Evolutionary conservation across 2,797 vertebrate species (phyloP), one percentile per base, ranked within the genome.

Genomic region (Margarornis squamiger): DNA sequence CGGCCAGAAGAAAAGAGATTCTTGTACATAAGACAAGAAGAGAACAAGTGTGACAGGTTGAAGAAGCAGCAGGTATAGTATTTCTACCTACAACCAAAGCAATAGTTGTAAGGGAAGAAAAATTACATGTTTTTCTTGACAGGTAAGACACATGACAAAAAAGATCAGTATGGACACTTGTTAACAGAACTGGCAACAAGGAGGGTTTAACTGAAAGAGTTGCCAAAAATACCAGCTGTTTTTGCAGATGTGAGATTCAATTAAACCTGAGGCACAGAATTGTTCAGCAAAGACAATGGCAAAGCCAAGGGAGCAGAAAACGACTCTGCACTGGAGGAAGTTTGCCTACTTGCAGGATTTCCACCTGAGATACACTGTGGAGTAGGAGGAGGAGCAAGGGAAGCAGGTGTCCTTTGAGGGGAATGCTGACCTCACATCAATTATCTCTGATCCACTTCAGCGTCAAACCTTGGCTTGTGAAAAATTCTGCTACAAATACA

Each of bases 181-280:
- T 59, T 63, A 86, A 57, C 9, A 84, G 71, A 72, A 72, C 19
- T 62, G 83, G 27, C 54, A 84, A 91, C 22, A 36, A 51, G 0
- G 5, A 88, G 9, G 3, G 32, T 15, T 59, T 59, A 34, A 88
- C n/a, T 18, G 7, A 59, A 43, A 14, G 63, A 71, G 46, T 1
- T 80, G 68, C 74, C 83, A 78, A 73, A 90, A 94, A 79, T 48
- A 51, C 18, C 88, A 84, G 58, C 70, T 88, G 90, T 34, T 76
- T 55, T 0, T 59, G 66, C 83, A 93, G 86, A 86, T 55, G 86
- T 36, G 65, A 84, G 88, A 75, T 2, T 27, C 70, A 66, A 68
- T 74, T 27, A 80, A 88, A 88, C 21, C 46, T 48, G 30, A 58
- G 74, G 43, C 73, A 30, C 1, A 26, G 68, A 81, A 93, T 5